phyloP scores from a whole-genome alignment of 2,888 invertebrate species.

The Nephrocerus scutellatus region DNA sequence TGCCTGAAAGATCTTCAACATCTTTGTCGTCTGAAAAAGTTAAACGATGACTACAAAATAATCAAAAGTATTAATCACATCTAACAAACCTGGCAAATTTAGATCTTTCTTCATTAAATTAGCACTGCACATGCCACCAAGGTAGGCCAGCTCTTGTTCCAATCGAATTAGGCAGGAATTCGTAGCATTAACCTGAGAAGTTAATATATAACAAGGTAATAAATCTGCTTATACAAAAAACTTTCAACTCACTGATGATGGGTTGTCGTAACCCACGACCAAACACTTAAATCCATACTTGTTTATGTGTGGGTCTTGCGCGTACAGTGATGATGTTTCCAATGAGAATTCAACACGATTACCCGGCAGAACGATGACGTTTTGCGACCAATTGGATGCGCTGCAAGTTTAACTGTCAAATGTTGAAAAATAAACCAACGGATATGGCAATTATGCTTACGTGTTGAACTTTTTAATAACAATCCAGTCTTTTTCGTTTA shows the following conservation, averaged over 20 bases:
- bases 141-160: constrained; percentile 83
- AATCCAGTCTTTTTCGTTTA: constrained; percentile 60
- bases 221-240: not conserved
- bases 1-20: constrained; percentile 63
- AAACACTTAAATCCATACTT: constrained; percentile 74
- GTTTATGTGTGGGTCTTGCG: constrained; percentile 78
- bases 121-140: constrained; percentile 87
- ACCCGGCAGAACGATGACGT: constrained; percentile 78
- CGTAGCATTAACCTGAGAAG: constrained; percentile 38
- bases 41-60: not conserved
- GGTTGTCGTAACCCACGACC: constrained; percentile 77
- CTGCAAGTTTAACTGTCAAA: constrained; percentile 24
- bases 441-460: constrained; percentile 30
- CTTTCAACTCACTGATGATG: constrained; percentile 43
- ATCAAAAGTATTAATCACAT: not conserved
- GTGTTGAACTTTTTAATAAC: constrained; percentile 61
- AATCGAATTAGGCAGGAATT: constrained; percentile 54
- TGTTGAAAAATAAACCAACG: not conserved
- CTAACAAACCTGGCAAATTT: constrained; percentile 52
- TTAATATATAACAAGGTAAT: not conserved
- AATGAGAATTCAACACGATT: constrained; percentile 91
- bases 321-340: constrained; percentile 92
- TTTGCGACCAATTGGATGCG: constrained; percentile 69
- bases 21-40: constrained; percentile 54
- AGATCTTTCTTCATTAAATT: constrained; percentile 80